phyloP scores from a whole-genome alignment of 30 jellyfish, hydroid and myxozoan species.

The Pelagia noctiluca region DNA sequence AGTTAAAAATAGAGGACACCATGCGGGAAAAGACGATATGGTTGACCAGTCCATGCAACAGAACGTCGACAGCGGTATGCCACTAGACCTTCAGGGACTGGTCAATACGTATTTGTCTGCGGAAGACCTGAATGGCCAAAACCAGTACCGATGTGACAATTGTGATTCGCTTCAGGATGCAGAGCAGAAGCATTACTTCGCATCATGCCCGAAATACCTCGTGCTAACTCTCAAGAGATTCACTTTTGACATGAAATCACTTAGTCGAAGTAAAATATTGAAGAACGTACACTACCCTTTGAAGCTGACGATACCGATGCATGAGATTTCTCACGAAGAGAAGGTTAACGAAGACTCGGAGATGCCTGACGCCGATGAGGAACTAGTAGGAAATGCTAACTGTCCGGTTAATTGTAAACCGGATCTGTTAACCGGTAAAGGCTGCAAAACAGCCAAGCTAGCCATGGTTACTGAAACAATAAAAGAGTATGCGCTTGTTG shows the following conservation, averaged over 20 bases:
- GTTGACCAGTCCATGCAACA: too few species aligned
- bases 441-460: not conserved
- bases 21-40: too few species aligned
- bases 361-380: constrained; percentile 9
- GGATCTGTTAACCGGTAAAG: not conserved
- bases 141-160: constrained; percentile 82
- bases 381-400: not conserved
- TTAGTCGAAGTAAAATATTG: constrained; percentile 72
- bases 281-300: constrained; percentile 61
- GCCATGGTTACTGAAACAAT: constrained; percentile 8
- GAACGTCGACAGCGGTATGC: too few species aligned
- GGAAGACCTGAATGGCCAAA: constrained; percentile 62
- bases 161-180: constrained; percentile 93
- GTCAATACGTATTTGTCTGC: constrained; percentile 55
- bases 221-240: constrained; percentile 83
- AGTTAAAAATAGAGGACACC: not conserved
- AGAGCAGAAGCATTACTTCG: constrained; percentile 47
- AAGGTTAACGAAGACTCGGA: not conserved
- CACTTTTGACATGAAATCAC: constrained; percentile 71
- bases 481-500: constrained; percentile 46
- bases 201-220: constrained; percentile 73
- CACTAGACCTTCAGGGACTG: constrained; percentile 46
- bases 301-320: constrained; percentile 28
- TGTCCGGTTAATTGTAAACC: not conserved
- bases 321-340: not conserved